phyloP scores from a whole-genome alignment of 2,113 vertebrate species.

The Ailurus styani region DNA sequence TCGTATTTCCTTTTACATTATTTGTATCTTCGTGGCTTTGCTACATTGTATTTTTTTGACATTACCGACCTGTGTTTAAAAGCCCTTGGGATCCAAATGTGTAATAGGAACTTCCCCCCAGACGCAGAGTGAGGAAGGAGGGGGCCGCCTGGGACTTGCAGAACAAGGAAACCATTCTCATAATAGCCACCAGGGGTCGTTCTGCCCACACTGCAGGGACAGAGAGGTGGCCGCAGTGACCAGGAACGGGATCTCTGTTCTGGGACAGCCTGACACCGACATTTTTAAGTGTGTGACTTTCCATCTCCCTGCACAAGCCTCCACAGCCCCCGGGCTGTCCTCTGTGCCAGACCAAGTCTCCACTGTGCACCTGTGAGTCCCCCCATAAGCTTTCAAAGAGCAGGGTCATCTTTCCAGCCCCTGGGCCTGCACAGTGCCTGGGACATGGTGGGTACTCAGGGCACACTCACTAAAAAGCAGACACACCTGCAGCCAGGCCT shows the following conservation, averaged over 20 bases:
- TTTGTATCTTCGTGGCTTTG: background rate
- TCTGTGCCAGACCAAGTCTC: background rate
- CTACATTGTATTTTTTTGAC: background rate
- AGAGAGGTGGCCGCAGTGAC: background rate
- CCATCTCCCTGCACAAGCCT: background rate
- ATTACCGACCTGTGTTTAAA: rapidly evolving
- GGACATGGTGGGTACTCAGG: rapidly evolving
- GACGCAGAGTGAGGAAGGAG: rapidly evolving
- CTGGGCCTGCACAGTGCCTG: rapidly evolving
- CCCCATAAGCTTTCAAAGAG: background rate
- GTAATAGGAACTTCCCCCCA: rapidly evolving
- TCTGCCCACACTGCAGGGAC: background rate
- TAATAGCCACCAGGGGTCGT: background rate
- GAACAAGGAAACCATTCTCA: background rate
- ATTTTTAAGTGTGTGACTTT: background rate
- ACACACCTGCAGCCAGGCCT: background rate
- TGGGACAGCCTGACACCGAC: background rate
- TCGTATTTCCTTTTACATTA: background rate
- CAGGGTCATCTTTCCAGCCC: background rate
- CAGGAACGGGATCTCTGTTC: background rate
- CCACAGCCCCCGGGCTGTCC: background rate
- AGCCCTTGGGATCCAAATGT: background rate
- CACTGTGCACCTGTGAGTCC: background rate
- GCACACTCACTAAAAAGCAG: background rate
- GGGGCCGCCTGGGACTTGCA: background rate